Percentiles rank a stretch among this genome's conserved stretches.
Conservation (phyloP, 2,888 invertebrate species). For the Orthosia cruda region DNA sequence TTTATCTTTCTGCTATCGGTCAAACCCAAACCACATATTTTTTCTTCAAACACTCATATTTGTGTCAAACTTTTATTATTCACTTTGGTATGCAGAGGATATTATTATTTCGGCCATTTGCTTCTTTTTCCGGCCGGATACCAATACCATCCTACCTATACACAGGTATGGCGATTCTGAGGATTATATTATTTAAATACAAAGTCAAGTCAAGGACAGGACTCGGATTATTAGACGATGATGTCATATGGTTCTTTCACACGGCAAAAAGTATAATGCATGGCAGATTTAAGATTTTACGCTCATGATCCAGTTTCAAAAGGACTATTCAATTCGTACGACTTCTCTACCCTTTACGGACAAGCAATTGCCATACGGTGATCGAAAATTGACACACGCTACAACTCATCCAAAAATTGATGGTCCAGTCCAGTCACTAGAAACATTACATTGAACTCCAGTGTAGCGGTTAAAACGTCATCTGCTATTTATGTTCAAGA, state of each 20-base stretch:
- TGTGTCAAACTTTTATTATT: conserved; percentile 6
- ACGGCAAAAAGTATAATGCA: not conserved
- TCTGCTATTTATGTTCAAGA: not conserved
- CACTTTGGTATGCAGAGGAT: not conserved
- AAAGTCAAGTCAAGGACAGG: conserved; percentile 51
- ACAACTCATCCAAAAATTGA: not conserved
- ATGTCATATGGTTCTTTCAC: conserved; percentile 59
- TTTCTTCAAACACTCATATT: conserved; percentile 2
- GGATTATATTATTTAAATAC: conserved; percentile 15
- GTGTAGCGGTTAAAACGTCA: not conserved
- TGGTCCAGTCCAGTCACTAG: not conserved
- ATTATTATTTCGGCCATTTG: not conserved
- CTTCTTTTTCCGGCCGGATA: conserved; percentile 1
- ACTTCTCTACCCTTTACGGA: not conserved
- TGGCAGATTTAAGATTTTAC: conserved; percentile 19
- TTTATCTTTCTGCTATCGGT: conserved; percentile 41
- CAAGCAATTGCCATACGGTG: not conserved
- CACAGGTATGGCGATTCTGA: not conserved
- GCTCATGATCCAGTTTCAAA: conserved; percentile 7
- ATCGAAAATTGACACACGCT: not conserved
- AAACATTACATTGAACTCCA: no score
- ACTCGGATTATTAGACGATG: conserved; percentile 66
- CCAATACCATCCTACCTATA: conserved; percentile 23
- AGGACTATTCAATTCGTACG: not conserved
- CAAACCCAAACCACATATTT: conserved; percentile 26